Conservation (phyloP, 2,888 invertebrate species). For the Timandra comae region DNA sequence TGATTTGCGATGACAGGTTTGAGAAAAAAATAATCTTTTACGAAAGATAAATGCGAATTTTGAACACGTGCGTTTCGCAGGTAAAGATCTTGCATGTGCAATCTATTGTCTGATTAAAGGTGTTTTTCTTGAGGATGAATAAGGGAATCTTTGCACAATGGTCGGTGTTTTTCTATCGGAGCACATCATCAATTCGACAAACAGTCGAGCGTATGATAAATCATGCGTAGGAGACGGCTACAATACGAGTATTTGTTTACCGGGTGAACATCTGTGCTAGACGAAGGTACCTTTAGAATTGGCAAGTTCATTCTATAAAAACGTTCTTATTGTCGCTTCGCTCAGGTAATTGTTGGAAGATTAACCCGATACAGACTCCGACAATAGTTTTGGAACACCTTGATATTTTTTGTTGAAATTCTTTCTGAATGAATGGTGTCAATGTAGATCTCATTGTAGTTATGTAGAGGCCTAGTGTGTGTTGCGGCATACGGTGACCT, state of each 20-base stretch:
- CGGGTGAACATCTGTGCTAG: conserved; percentile 60
- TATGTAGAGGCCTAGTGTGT: conserved; percentile 24
- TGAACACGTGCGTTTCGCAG: conserved; percentile 72
- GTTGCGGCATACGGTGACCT: conserved; percentile 64
- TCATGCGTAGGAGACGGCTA: conserved; percentile 65
- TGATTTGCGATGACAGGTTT: conserved; percentile 35
- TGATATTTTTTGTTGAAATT: conserved; percentile 42
- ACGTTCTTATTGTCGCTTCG: conserved; percentile 48
- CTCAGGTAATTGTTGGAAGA: conserved; percentile 63
- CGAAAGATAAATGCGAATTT: conserved; percentile 50
- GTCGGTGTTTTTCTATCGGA: conserved; percentile 44
- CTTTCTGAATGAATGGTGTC: conserved; percentile 33
- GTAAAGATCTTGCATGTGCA: conserved; percentile 68
- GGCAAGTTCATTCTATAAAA: conserved; percentile 52
- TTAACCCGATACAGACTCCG: conserved; percentile 65
- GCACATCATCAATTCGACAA: conserved; percentile 59
- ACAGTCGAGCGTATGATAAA: conserved; percentile 47
- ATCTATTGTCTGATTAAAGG: conserved; percentile 57
- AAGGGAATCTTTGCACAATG: conserved; percentile 66
- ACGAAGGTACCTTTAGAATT: conserved; percentile 46
- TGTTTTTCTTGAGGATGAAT: conserved; percentile 58
- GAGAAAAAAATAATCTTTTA: conserved; percentile 28
- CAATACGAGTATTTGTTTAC: conserved; percentile 63
- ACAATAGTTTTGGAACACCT: conserved; percentile 65
- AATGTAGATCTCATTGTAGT: conserved; percentile 20